Base-by-base conservation (phyloP, 2,113 vertebrate genomes). In the Dasyornis broadbenti region DNA sequence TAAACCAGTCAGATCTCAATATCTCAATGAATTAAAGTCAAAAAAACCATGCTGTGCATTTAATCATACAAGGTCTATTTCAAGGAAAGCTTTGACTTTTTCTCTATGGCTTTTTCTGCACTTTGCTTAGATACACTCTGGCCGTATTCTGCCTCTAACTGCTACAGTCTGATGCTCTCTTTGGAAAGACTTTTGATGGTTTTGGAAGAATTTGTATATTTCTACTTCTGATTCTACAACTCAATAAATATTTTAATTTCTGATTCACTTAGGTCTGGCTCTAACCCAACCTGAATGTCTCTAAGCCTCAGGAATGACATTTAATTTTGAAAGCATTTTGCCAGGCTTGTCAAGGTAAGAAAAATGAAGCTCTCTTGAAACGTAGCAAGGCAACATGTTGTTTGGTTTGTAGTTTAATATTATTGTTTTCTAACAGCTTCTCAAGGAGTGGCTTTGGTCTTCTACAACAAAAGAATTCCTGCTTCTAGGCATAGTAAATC, bases 241-340 rank as follows among this genome's bases (percentile, higher is more conserved):
- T 90, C 60, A 69, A n/a, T 60, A 87, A 84, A 45, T 80, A 82
- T 76, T 88, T 86, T 79, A 66, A 75, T 92, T 92, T 94, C 18
- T 78, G 60, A 81, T 86, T 94, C 68, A 65, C 35, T 88, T 92
- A 68, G 47, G 39, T 86, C 63, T 96, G 93, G 76, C 77, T 86
- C 42, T 76, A 61, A 61, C 10, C 52, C 87, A 92, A 6, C 40
- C 17, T 70, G 70, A 79, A 73, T 2, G 2, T 44, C 49, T 80
- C 72, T 50, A 47, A 60, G 37, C 60, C 44, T 78, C 70, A 45
- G 56, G 52, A 84, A 89, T 84, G 52, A 73, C 42, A 66, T 91
- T 91, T 65, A 63, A 73, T 84, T 91, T 91, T 68, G 69, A 65
- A 89, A 89, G n/a, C 33, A 75, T 81, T 75, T 81, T 82, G 26